Percentiles rank a stretch among this genome's conserved stretches.
Evolutionary conservation across 2,113 vertebrate genomes (phyloP).

Genomic region (human (Homo sapiens)): GRCh38 chr9:118024501-118025000

Average conservation of each 20-base stretch:
- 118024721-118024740: background rate
- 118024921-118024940: accelerated
- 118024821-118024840: background rate
- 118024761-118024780: background rate
- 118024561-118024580: too few relatives aligned
- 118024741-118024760: background rate
- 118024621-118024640: background rate
- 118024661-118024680: background rate
- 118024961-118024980: background rate
- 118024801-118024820: background rate
- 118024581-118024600: too few relatives aligned
- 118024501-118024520: too few relatives aligned
- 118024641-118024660: background rate
- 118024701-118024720: background rate
- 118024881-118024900: background rate
- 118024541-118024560: too few relatives aligned
- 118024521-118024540: too few relatives aligned
- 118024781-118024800: background rate
- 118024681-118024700: background rate
- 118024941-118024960: background rate
- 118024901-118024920: background rate
- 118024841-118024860: background rate
- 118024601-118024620: background rate
- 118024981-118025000: background rate
- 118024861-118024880: background rate